Percentiles rank a stretch among this genome's conserved stretches.
Conservation (phyloP, 2,888 invertebrate species). For the Auanema freiburgensis region DNA sequence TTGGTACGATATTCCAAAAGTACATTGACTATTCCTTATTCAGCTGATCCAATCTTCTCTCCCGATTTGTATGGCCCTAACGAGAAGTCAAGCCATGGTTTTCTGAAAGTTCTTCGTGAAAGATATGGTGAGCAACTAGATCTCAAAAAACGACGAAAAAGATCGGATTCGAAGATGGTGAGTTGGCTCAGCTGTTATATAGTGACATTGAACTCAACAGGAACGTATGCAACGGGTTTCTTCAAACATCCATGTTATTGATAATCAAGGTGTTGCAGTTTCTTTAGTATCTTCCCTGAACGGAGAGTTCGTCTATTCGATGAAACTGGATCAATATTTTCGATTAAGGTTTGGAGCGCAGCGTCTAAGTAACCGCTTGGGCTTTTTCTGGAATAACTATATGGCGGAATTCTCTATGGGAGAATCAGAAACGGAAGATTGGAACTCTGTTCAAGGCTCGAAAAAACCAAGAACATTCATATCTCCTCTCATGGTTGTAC, state of each 20-base stretch:
- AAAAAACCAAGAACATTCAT: conserved; percentile 11
- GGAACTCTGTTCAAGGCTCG: conserved; percentile 15
- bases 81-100: conserved; percentile 5
- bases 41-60: conserved; percentile 18
- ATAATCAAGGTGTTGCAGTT: conserved; percentile 4
- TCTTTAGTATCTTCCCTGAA: conserved; percentile 9
- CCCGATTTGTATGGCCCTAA: conserved; percentile 9
- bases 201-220: not conserved
- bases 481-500: conserved; percentile 16
- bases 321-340: not conserved
- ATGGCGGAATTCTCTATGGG: conserved; percentile 32
- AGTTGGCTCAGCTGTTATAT: not conserved
- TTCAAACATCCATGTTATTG: conserved; percentile 14
- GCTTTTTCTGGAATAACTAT: conserved; percentile 47
- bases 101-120: not conserved
- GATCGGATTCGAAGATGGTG: not conserved
- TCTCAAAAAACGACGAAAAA: not conserved
- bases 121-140: not conserved
- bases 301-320: conserved; percentile 1
- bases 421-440: conserved; percentile 13
- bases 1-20: no score
- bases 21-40: not conserved
- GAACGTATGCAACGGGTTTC: conserved; percentile 7
- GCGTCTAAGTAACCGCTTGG: conserved; percentile 27
- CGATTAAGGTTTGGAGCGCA: conserved; percentile 39